phyloP scores from a whole-genome alignment of 2,888 invertebrate genomes.

The Cataglyphis albicans region DNA sequence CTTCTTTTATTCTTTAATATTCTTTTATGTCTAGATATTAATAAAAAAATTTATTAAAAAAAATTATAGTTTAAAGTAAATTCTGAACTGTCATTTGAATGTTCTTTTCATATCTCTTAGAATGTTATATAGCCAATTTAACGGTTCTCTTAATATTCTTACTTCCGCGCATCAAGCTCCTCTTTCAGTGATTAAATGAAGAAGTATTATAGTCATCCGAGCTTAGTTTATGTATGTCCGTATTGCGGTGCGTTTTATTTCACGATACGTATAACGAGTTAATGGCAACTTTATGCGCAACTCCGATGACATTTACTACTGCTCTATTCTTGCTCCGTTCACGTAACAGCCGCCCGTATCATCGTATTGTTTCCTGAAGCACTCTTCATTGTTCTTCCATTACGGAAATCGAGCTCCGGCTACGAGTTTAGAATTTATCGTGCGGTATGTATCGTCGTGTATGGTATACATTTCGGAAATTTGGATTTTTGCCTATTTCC shows the following conservation, averaged over 20 bases:
- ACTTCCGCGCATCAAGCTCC: constrained; percentile 18
- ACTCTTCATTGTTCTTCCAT: constrained; percentile 55
- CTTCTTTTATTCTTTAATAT: not conserved
- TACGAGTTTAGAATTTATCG: constrained; percentile 53
- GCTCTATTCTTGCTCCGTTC: constrained; percentile 56
- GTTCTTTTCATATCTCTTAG: not conserved
- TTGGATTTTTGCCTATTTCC: constrained; percentile 77
- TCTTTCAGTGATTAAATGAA: constrained; percentile 46
- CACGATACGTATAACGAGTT: constrained; percentile 48
- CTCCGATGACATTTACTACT: constrained; percentile 61
- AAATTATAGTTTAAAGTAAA: not conserved
- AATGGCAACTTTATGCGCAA: constrained; percentile 46
- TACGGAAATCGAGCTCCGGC: constrained; percentile 57
- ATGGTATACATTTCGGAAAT: constrained; percentile 67
- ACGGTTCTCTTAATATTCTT: constrained; percentile 22
- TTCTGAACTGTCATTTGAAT: not conserved
- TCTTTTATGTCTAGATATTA: not conserved
- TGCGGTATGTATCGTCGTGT: constrained; percentile 17
- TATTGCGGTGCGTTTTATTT: constrained; percentile 43
- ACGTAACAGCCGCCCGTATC: constrained; percentile 53
- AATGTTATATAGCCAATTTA: constrained; percentile 21
- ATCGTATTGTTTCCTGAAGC: constrained; percentile 41
- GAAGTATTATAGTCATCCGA: constrained; percentile 36
- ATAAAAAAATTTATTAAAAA: not conserved
- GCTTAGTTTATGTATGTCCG: constrained; percentile 45